A percentile compares a stretch with the other conserved stretches of the same genome.
These are phyloP conservation scores for Poeciliopsis presidionis DNA, from an alignment of 2,797 vertebrate species.

Conservation along the genomic window DNA sequence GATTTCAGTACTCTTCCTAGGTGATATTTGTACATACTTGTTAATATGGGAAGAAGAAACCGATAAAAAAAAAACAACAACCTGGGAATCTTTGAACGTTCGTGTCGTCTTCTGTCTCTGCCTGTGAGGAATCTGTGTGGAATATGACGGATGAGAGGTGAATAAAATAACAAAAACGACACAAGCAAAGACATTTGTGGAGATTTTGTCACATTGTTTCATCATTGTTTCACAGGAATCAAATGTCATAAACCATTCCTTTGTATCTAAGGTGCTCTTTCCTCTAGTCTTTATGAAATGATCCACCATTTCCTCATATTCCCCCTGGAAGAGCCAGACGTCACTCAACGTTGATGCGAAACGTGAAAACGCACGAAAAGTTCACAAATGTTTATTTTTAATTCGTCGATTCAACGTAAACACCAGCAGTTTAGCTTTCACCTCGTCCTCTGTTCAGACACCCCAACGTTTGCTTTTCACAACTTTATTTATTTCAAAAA, in stretches of 20 bases:
- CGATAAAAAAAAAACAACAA: conserved; percentile 40
- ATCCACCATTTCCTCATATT: background rate
- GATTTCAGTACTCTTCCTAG: conserved; percentile 63
- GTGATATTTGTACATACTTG: conserved; percentile 80
- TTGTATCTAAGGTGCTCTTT: background rate
- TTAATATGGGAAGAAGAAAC: conserved; percentile 71
- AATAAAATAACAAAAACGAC: conserved; percentile 55
- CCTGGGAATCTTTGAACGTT: conserved; percentile 57
- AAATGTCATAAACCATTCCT: background rate
- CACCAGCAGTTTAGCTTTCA: background rate
- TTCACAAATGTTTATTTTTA: too few species aligned
- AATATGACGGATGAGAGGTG: conserved; percentile 68
- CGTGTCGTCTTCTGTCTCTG: conserved; percentile 58
- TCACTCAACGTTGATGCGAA: background rate
- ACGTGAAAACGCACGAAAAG: background rate
- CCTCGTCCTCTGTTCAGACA: background rate
- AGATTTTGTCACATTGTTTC: background rate
- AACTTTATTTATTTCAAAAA: background rate
- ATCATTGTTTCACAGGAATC: background rate
- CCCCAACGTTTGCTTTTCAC: background rate
- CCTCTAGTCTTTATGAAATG: background rate
- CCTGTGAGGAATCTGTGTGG: conserved; percentile 65
- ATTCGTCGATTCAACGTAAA: too few species aligned
- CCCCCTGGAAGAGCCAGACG: background rate
- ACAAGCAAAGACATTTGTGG: conserved; percentile 40